Conservation (phyloP, 2,888 invertebrate genomes). For the Mythimna vitellina region DNA sequence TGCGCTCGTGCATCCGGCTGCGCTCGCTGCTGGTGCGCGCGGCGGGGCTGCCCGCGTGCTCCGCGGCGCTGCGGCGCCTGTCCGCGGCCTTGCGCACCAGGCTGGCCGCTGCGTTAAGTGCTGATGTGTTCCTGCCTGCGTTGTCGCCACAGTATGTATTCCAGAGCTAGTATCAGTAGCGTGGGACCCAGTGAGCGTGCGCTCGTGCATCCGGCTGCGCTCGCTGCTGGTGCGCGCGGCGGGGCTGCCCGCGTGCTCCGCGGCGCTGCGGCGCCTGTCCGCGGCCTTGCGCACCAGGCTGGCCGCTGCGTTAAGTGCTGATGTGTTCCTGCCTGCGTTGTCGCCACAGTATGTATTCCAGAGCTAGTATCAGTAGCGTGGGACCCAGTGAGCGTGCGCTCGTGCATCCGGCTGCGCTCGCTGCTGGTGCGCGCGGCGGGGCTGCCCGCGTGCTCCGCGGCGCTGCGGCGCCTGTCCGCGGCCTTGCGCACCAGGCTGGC, state of each 20-base stretch:
- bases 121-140: conserved; percentile 98
- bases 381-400: conserved; percentile 97
- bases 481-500: conserved; percentile 94
- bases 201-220: conserved; percentile 95
- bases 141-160: conserved; percentile 94
- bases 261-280: conserved; percentile 91
- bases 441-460: conserved; percentile 91
- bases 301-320: conserved; percentile 94
- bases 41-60: conserved; percentile 92
- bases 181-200: conserved; percentile 98
- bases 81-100: conserved; percentile 93
- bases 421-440: conserved; percentile 86
- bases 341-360: conserved; percentile 93
- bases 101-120: conserved; percentile 94
- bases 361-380: conserved; percentile 95
- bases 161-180: conserved; percentile 94
- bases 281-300: conserved; percentile 94
- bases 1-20: conserved; percentile 95
- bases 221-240: conserved; percentile 82
- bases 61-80: conserved; percentile 90
- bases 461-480: conserved; percentile 92
- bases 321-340: conserved; percentile 98
- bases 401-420: conserved; percentile 93
- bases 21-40: conserved; percentile 74
- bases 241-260: conserved; percentile 92